Evolutionary conservation across 2,797 vertebrate genomes (phyloP), one percentile per base, ranked within the genome.

Genomic region (Myripristis jacobus): DNA sequence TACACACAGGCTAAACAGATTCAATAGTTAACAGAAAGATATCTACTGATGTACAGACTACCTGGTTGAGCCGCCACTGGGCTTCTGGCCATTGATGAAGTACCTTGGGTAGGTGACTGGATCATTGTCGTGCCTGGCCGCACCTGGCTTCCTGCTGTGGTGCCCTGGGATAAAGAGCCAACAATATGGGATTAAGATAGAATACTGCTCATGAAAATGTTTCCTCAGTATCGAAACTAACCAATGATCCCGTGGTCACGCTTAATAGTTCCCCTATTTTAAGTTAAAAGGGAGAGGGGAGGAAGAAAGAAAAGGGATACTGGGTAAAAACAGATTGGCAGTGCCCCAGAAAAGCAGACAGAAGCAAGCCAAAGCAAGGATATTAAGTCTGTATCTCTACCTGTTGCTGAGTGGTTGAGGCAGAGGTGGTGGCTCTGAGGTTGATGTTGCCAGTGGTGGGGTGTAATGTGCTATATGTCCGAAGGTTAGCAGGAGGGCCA

Each of bases 391-490:
- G 21, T 8, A 24, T 47, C 29, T 55, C 12, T 67, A 94, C 95
- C 92, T 94, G 93, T 19, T 92, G 93, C 47, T 91, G 97, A 6
- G 94, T 89, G 9, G 93, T 83, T 0, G 96, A 89, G 66, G 92
- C 90, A n/a, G 95, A 91, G 70, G 92, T 94, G 81, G 94, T 95
- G 84, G 96, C 96, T 90, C 96, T 92, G 86, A 99, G 96, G 83
- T 96, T 98, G 84, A 98, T 94, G 57, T 95, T 96, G 41, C 96
- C 95, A n/a, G 96, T 95, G 38, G 96, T 96, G 24, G 98, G 95
- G 89, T 99, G 98, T 90, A 98, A 96, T 80, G 97, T 96, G 88
- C 96, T 96, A 92, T 96, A 98, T 1, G 97, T 98, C 80, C 98
- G 93, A 41, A 96, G 95, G 84, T 94, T 97, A 1, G 94, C 93